A percentile compares a stretch with the other conserved stretches of the same genome.
Evolutionary conservation across 2,797 vertebrate genomes (phyloP).

Genomic region (Hemitrygon akajei): DNA sequence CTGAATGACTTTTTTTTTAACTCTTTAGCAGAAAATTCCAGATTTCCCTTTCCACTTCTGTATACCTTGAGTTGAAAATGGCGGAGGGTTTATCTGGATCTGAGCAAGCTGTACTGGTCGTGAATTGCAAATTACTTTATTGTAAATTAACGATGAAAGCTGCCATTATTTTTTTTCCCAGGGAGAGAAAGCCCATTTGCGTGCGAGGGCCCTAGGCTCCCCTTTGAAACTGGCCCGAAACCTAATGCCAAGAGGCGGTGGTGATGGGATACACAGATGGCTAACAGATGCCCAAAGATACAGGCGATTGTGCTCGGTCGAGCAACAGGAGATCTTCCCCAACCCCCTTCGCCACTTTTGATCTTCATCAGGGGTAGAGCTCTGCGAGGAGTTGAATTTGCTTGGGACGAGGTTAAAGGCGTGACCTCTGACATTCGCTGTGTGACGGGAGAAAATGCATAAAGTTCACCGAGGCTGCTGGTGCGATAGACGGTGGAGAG

Average conservation of each 20-base stretch:
- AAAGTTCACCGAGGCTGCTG: neutral
- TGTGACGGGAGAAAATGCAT: conserved; percentile 10
- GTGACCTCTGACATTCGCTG: neutral
- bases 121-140: neutral
- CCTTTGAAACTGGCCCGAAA: neutral
- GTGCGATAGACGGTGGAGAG: neutral
- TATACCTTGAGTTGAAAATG: neutral
- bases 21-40: neutral
- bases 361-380: neutral
- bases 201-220: neutral
- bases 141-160: conserved; percentile 2
- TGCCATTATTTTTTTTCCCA: neutral
- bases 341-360: neutral
- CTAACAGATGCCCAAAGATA: neutral
- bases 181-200: neutral
- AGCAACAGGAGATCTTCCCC: neutral
- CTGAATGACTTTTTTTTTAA: neutral
- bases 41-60: neutral
- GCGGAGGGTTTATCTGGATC: neutral
- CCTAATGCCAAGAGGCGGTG: neutral
- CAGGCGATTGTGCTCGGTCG: neutral
- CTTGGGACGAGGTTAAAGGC: neutral
- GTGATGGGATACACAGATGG: conserved; percentile 20
- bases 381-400: neutral
- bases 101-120: neutral